Percentiles rank a stretch among this genome's conserved stretches.
Evolutionary conservation across 2,797 vertebrate genomes (phyloP).

Genomic region (Okamejei kenojei): DNA sequence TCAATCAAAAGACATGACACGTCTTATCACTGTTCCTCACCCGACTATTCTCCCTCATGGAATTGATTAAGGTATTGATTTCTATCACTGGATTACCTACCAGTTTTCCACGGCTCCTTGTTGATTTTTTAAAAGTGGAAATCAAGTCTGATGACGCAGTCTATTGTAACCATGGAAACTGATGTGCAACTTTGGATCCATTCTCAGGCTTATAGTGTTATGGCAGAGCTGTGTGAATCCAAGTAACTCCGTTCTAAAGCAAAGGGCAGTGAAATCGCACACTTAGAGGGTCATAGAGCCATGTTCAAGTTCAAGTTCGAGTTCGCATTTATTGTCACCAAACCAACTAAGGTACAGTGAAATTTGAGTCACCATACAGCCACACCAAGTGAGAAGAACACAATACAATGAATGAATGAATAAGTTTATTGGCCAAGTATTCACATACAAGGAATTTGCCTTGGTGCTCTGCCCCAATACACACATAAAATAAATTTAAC

Average conservation of each 20-base stretch:
- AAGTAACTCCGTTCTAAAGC: not conserved
- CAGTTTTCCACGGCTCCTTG: not conserved
- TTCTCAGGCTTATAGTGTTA: not conserved
- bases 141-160: no score
- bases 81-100: not conserved
- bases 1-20: not conserved
- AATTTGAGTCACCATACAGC: no score
- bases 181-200: not conserved
- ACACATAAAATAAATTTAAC: no score
- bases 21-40: not conserved
- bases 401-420: no score
- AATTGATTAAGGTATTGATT: not conserved
- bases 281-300: not conserved
- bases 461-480: no score
- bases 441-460: no score
- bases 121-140: not conserved
- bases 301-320: no score
- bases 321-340: no score
- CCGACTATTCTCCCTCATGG: not conserved
- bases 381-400: no score
- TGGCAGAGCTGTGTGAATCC: not conserved
- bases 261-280: not conserved
- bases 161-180: slow-evolving; percentile 3
- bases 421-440: no score
- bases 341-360: no score